Base-by-base conservation (phyloP, 2,797 vertebrate genomes). In the Peromyscus eremicus region DNA sequence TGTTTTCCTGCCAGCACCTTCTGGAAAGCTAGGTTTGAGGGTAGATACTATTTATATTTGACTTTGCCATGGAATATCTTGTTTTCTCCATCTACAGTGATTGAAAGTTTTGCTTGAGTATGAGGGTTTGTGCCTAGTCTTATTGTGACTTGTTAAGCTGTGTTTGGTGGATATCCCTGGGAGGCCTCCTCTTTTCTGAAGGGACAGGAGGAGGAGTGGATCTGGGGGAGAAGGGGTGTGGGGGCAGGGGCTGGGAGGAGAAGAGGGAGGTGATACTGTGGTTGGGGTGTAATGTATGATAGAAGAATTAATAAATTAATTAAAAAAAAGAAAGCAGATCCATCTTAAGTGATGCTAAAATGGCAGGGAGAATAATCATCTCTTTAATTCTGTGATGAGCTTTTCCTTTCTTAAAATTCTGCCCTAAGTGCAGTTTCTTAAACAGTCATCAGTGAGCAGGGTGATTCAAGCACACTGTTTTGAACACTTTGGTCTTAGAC, bases 211-310 rank as follows among this genome's bases (percentile, higher is more conserved):
- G 37, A 55, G 52, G 52, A 55, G 4, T 55, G 52, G 14, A 55
- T 55, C 14, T 55, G 5, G 27, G 27, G 27, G 32, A 19, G 16
- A 32, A 6, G 5, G 27, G 52, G 52, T 55, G 52, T 55, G 52
- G 52, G 14, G 8, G 60, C 9, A 17, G 2, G 2, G 2, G 0
- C 40, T 34, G 17, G 10, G 2, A 83, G n/a, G 13, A 43, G 25
- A 11, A 27, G 60, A 21, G 60, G 5, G 27, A 43, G 37, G 60
- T 2, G 37, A 32, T 1, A 17, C 52, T 84, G 27, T 40, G 40
- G 16, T 64, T 43, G 43, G 0, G 25, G 13, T 29, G 73, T 3
- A 40, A 64, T 23, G 9, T 21, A 13, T 34, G 60, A 32, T 17
- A 66, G 60, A 43, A 83, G 66, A 71, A 71, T 37, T 73, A 40